Conservation (phyloP, 2,888 invertebrate genomes). For the Eupithecia subumbrata region DNA sequence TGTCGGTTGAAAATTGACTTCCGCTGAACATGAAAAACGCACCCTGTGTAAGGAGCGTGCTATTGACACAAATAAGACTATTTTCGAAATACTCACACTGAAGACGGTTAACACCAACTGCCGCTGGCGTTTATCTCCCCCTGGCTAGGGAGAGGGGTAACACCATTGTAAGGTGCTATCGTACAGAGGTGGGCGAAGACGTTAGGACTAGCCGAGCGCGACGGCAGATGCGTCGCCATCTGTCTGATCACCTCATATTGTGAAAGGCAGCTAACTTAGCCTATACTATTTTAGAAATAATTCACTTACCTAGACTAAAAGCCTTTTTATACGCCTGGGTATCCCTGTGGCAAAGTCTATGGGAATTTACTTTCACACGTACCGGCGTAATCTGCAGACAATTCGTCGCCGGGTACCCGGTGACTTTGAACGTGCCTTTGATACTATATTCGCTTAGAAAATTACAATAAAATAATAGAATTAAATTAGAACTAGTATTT, state of each 20-base stretch:
- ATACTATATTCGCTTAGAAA: no score
- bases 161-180: not conserved
- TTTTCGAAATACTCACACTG: not conserved
- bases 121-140: not conserved
- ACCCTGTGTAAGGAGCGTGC: no score
- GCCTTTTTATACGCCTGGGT: no score
- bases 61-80: not conserved
- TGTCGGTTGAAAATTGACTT: no score
- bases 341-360: no score
- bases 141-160: not conserved
- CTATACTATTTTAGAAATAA: not conserved
- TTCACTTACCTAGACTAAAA: not conserved
- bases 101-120: not conserved
- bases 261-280: constrained; percentile 14
- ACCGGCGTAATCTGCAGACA: no score
- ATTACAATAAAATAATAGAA: no score
- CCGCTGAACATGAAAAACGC: no score
- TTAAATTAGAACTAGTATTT: no score
- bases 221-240: constrained; percentile 62
- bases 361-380: no score
- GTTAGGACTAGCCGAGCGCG: constrained; percentile 53
- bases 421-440: no score
- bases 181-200: constrained; percentile 32
- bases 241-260: constrained; percentile 42
- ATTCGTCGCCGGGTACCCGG: no score